Conservation (phyloP, 37 sponge, comb jelly and placozoan genomes). For the Oopsacas minuta region DNA sequence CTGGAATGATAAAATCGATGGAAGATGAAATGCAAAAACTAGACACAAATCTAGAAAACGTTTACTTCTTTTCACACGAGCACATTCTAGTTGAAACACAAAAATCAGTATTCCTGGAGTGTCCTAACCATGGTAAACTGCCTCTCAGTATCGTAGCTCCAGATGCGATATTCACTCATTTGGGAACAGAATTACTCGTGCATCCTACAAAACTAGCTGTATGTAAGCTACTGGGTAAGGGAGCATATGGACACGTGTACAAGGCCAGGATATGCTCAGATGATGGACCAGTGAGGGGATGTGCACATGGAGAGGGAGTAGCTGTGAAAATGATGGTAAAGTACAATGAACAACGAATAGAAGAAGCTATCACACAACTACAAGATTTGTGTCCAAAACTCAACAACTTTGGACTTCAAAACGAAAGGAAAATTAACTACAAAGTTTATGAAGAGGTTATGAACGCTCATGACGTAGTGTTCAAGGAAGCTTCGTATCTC, state of each 20-base stretch:
- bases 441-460: constrained; percentile 7
- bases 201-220: not conserved
- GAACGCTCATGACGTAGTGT: constrained; percentile 3
- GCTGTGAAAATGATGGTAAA: constrained; percentile 8
- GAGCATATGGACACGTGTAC: constrained; percentile 10
- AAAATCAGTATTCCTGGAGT: constrained; percentile 14
- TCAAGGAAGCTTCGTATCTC: constrained; percentile 18
- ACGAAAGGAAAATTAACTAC: not conserved
- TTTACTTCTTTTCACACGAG: not conserved
- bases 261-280: not conserved
- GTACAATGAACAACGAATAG: not conserved
- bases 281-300: not conserved
- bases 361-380: not conserved
- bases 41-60: not conserved
- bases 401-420: not conserved
- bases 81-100: constrained; percentile 8
- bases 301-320: not conserved
- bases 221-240: not conserved
- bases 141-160: constrained; percentile 52
- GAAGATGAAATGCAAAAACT: not conserved
- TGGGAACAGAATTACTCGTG: not conserved
- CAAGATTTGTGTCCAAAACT: not conserved
- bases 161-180: constrained; percentile 36
- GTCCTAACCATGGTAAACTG: constrained; percentile 49
- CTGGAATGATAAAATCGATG: not conserved